Base-by-base conservation (phyloP, 2,797 vertebrate genomes). In the Anomalospiza imberbis region DNA sequence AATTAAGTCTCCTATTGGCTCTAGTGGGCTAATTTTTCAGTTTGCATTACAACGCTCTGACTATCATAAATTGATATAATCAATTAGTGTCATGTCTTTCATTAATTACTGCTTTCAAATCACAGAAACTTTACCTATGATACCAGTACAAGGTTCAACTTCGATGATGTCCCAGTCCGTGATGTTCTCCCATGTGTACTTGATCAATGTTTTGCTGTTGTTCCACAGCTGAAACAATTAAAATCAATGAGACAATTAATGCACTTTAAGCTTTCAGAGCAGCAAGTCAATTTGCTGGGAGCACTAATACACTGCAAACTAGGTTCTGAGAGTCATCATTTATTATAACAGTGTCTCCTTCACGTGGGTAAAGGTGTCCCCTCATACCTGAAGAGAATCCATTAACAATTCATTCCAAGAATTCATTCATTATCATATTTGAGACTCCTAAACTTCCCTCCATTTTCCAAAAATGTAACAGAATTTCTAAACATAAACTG, bases 181-280 rank as follows among this genome's bases (percentile, higher is more conserved):
- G 44, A 98, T 93, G 72, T 94, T 98, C 62, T 98, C 98, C 99
- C 99, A 99, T 0, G 95, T 96, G 96, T 98, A 99, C 26, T 67
- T 96, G 96, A 99, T 96, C n/a, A 82, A 34, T 6, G 98, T 98
- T 94, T 91, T 99, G 97, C 99, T 99, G 94, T 99, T 98, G 96
- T 99, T 99, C 99, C 99, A 99, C 98, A 99, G 99, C 99, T 99
- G 92, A 84, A 95, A 88, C 62, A 91, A 84, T 84, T 81, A 83
- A 90, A 93, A 78, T 26, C 36, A 84, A 45, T 1, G 5, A 70
- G 48, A 45, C 12, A 61, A 50, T 81, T 75, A 79, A 62, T 26
- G 5, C 9, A 74, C 8, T 55, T 78, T 6, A 63, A 66, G 9
- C 32, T 91, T 63, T 57, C 62, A 44, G 0, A 81, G 66, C n/a